Percentiles rank a stretch among this genome's conserved stretches.
Evolutionary conservation across 2,888 invertebrate genomes (phyloP).

Genomic region (Hymenopus coronatus): DNA sequence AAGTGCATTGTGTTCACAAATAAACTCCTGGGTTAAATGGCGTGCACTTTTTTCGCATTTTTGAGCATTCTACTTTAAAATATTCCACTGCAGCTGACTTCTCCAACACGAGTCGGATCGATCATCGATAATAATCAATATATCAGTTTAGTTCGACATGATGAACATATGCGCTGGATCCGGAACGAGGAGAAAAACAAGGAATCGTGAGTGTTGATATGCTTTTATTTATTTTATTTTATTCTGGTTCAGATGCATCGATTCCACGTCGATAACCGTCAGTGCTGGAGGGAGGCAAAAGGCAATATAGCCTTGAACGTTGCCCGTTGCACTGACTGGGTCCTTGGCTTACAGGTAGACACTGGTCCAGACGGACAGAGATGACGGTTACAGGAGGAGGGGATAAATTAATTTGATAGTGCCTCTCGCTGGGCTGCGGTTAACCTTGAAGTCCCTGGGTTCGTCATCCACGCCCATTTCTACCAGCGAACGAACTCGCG

Average conservation of each 20-base stretch:
- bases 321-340: not conserved
- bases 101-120: no score
- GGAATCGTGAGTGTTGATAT: not conserved
- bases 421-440: slow-evolving; percentile 9
- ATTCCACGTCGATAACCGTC: not conserved
- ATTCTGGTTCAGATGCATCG: not conserved
- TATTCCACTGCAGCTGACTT: no score
- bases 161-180: not conserved
- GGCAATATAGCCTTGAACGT: not conserved
- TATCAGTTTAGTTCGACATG: no score
- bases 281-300: not conserved
- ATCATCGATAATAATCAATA: no score
- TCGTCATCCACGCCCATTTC: slow-evolving; percentile 26
- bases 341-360: not conserved
- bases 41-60: no score
- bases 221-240: not conserved
- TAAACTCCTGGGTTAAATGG: no score
- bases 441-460: slow-evolving; percentile 25
- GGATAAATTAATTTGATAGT: not conserved
- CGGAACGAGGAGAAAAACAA: not conserved
- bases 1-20: no score
- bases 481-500: not conserved
- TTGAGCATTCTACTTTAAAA: no score
- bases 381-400: not conserved
- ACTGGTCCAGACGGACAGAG: not conserved